Conservation (phyloP, 2,113 vertebrate species). For the Thinocorus orbignyianus region DNA sequence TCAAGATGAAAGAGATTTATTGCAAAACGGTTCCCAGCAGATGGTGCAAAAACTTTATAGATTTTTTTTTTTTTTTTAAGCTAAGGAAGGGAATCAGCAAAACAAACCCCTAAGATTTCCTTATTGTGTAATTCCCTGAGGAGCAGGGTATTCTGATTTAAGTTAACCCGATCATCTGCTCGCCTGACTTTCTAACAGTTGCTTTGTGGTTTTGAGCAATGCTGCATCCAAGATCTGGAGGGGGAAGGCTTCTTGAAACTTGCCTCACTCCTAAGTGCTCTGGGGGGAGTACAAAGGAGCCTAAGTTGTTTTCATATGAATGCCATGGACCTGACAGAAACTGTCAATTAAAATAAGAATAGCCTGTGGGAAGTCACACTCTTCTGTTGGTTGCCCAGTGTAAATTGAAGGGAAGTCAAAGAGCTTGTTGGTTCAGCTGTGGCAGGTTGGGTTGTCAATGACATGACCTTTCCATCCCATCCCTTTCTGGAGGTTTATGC, state of each 20-base stretch:
- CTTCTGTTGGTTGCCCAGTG: not conserved
- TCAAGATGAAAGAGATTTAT: not conserved
- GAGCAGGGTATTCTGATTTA: not conserved
- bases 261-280: not conserved
- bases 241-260: not conserved
- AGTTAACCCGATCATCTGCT: not conserved
- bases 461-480: not conserved
- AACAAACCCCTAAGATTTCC: not conserved
- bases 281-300: not conserved
- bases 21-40: constrained; percentile 15
- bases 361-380: not conserved
- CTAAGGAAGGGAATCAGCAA: not conserved
- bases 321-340: not conserved
- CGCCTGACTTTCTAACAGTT: not conserved
- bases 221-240: not conserved
- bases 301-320: not conserved
- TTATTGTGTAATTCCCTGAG: not conserved
- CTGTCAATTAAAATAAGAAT: constrained; percentile 36
- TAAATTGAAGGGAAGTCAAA: constrained; percentile 9
- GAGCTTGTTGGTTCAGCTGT: constrained; percentile 24
- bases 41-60: constrained; percentile 15
- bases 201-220: not conserved
- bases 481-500: not conserved
- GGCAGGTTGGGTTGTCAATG: not conserved
- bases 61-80: constrained; percentile 8